Conservation (phyloP, 2,113 vertebrate genomes). For the Climacteris rufus region DNA sequence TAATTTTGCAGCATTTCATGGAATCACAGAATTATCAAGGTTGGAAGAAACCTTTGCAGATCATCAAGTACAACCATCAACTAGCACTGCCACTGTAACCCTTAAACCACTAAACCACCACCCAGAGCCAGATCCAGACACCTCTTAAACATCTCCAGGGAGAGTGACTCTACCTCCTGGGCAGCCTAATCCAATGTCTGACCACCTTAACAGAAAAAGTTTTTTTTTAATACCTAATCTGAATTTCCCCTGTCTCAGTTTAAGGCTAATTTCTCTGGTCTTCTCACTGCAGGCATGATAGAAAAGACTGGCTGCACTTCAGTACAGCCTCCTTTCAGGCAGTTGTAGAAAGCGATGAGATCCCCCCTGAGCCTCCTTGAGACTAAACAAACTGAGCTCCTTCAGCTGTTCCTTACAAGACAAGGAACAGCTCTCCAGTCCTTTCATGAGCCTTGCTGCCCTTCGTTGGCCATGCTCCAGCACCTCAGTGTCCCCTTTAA, state of each 20-base stretch:
- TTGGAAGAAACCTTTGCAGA: not conserved
- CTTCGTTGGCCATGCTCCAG: not conserved
- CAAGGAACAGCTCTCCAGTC: not conserved
- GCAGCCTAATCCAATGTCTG: not conserved
- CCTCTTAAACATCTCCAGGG: not conserved
- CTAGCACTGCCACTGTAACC: not conserved
- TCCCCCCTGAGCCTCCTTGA: accelerated
- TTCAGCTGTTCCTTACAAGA: not conserved
- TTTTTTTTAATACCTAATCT: not conserved
- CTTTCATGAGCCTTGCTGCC: accelerated
- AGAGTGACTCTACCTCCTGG: not conserved
- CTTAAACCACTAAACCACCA: not conserved
- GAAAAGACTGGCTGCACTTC: not conserved
- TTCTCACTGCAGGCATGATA: not conserved
- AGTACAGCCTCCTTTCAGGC: not conserved
- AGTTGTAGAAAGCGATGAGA: accelerated
- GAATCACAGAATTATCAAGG: not conserved
- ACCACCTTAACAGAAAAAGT: not conserved
- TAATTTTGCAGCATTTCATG: not conserved
- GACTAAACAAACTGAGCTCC: not conserved
- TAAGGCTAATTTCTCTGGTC: not conserved
- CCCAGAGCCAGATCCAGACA: not conserved
- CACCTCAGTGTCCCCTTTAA: not conserved
- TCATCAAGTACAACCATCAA: not conserved
- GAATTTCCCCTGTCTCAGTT: not conserved